Evolutionary conservation across 2,888 invertebrate species (phyloP).

Genomic region (Hirtodrosophila alboralis): DNA sequence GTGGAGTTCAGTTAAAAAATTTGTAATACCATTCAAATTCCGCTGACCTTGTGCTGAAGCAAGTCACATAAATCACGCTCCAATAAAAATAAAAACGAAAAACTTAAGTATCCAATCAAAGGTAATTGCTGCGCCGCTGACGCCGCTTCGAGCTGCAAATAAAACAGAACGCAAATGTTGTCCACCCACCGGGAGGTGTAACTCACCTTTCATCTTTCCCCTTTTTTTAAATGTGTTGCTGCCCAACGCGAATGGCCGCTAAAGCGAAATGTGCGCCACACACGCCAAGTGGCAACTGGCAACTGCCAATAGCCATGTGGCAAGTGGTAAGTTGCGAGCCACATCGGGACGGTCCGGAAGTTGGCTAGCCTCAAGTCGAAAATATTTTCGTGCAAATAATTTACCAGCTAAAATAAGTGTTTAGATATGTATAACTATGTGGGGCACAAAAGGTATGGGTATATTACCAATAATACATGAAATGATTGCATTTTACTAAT

Average conservation of each 20-base stretch:
- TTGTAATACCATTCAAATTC: constrained; percentile 4
- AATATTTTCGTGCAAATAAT: constrained; percentile 79
- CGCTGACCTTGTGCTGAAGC: constrained; percentile 44
- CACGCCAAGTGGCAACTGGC: constrained; percentile 67
- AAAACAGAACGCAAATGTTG: constrained; percentile 40
- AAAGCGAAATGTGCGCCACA: constrained; percentile 66
- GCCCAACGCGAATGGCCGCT: constrained; percentile 16
- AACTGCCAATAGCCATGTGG: constrained; percentile 36
- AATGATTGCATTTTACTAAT: too few species aligned
- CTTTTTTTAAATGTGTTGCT: constrained; percentile 24
- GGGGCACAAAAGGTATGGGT: constrained; percentile 23
- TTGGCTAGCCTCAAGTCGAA: constrained; percentile 50
- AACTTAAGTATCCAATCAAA: constrained; percentile 76
- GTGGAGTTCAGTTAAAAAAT: constrained; percentile 6
- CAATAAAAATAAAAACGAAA: constrained; percentile 58
- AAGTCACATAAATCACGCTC: constrained; percentile 53
- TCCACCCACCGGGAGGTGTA: constrained; percentile 15
- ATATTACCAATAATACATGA: constrained; percentile 5
- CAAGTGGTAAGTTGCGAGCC: constrained; percentile 25
- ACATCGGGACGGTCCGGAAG: constrained; percentile 54
- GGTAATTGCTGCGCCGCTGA: constrained; percentile 61
- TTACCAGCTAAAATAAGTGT: constrained; percentile 71
- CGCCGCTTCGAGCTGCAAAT: constrained; percentile 30
- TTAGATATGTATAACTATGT: constrained; percentile 58
- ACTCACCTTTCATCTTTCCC: constrained; percentile 21